phyloP scores from a whole-genome alignment of 2,888 invertebrate genomes.

The Onchidella celtica region DNA sequence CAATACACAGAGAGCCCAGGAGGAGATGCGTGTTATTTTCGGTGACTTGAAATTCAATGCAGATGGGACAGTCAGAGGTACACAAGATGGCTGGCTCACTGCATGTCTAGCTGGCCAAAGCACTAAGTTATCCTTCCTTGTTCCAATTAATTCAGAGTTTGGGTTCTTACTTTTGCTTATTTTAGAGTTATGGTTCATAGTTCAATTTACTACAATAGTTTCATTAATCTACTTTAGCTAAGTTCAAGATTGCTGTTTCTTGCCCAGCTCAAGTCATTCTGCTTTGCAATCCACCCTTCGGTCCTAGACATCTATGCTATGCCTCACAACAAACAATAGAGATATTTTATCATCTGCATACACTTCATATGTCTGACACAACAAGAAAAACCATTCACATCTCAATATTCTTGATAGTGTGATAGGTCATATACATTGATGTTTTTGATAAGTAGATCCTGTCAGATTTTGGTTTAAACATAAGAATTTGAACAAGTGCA shows the following conservation, averaged over 20 bases:
- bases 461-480: too few species aligned
- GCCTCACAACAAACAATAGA: too few species aligned
- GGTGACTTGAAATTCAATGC: constrained; percentile 73
- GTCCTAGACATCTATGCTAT: too few species aligned
- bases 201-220: too few species aligned
- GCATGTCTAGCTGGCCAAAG: background rate
- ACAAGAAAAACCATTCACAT: too few species aligned
- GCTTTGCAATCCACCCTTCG: background rate
- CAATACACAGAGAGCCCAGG: constrained; percentile 63
- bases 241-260: background rate
- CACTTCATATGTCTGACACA: too few species aligned
- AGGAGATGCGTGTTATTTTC: constrained; percentile 72
- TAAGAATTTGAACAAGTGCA: too few species aligned
- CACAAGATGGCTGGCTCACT: background rate
- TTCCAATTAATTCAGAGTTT: background rate
- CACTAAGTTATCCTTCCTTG: background rate
- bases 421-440: too few species aligned
- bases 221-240: too few species aligned
- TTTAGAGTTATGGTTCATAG: background rate
- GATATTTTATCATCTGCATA: background rate
- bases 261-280: background rate
- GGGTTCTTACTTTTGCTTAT: background rate
- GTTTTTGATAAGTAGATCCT: too few species aligned
- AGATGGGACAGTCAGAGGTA: constrained; percentile 75
- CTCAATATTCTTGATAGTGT: too few species aligned